Base-by-base conservation (phyloP, 2,113 vertebrate species). In the Tetrao urogallus region DNA sequence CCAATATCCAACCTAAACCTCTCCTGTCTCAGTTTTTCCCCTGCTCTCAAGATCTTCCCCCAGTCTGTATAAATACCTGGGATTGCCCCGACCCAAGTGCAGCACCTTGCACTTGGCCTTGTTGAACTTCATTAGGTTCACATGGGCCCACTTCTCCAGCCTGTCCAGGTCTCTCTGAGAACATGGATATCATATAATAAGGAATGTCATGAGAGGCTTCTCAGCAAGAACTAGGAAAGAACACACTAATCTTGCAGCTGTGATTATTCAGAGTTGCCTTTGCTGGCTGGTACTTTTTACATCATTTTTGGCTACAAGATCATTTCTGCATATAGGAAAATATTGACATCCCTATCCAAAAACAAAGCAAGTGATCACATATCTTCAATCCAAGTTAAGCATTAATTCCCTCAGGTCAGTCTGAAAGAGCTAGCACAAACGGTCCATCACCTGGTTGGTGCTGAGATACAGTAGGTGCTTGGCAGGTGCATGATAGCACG, bases 221-320 rank as follows among this genome's bases (percentile, higher is more conserved):
- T 71, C 75, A 82, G 54, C 8, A 13, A 94, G 69, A 88, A 34
- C 16, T 80, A 80, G 84, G 70, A 34, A 60, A 79, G 61, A 92
- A 47, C 5, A 27, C 43, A 88, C 75, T 1, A 12, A 87, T 82
- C 22, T 20, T 3, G 15, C 78, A 86, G 72, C 82, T 94, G 89
- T 11, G 90, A 73, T 94, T 88, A 97, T 89, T 94, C 72, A 67
- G n/a, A 8, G 47, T 74, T 73, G 63, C 91, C 71, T 90, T 91
- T 47, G 27, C 52, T 30, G 70, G 60, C 72, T 1, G 1, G 45
- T 52, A 22, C 21, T 88, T 90, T 75, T 78, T 71, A 20, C 65
- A 61, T 48, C 82, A 95, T 92, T 84, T 94, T 18, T 88, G 47
- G 34, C 74, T 52, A 8, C 40, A 11, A 91, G 89, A 91, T 60